Percentiles rank a stretch among this genome's conserved stretches.
phyloP scores from a whole-genome alignment of 2,888 invertebrate species.

The Entomobrya proxima region DNA sequence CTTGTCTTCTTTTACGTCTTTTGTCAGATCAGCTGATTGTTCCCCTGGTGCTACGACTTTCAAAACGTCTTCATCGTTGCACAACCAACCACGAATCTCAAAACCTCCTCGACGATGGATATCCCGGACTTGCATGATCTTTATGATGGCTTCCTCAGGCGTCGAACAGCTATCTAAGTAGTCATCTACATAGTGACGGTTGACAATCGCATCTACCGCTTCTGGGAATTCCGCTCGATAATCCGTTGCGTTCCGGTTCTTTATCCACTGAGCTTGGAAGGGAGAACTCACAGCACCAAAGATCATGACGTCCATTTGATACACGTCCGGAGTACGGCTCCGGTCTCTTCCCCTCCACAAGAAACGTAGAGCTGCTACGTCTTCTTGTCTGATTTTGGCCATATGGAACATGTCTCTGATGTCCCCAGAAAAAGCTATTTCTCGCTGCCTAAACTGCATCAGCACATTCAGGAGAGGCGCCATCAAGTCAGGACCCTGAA shows the following conservation, averaged over 20 bases:
- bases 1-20: not conserved
- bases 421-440: conserved; percentile 50
- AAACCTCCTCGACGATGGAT: conserved; percentile 28
- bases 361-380: conserved; percentile 40
- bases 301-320: conserved; percentile 27
- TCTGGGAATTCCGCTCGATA: conserved; percentile 21
- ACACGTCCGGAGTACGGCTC: not conserved
- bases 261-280: conserved; percentile 46
- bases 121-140: not conserved
- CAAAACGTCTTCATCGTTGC: not conserved
- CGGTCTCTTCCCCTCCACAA: conserved; percentile 41
- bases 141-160: not conserved
- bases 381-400: conserved; percentile 36
- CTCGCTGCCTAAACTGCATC: conserved; percentile 13
- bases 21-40: too few species aligned
- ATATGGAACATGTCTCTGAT: conserved; percentile 61
- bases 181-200: conserved; percentile 55
- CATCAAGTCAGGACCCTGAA: too few species aligned
- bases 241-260: conserved; percentile 39
- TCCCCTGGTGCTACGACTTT: not conserved
- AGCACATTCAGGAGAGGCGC: conserved; percentile 36
- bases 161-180: conserved; percentile 5
- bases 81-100: conserved; percentile 44
- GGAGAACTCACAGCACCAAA: conserved; percentile 65
- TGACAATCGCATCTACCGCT: conserved; percentile 11